phyloP scores from a whole-genome alignment of 2,797 vertebrate species.

The Sebastes elongatus region DNA sequence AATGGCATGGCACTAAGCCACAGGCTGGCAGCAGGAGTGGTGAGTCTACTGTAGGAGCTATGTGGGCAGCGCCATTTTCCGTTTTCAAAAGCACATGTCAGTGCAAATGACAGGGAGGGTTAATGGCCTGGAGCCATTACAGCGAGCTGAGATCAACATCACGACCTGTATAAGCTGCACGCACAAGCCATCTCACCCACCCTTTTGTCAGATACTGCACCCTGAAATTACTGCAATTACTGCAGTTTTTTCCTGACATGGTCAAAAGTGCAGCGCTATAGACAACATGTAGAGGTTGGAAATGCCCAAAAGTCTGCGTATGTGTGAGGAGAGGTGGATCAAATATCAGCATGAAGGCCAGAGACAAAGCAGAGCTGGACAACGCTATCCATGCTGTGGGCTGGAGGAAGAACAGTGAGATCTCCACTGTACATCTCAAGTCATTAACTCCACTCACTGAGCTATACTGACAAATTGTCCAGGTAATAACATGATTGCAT shows the following conservation, averaged over 20 bases:
- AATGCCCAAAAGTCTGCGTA: not conserved
- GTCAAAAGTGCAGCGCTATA: not conserved
- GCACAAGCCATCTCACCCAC: constrained; percentile 26
- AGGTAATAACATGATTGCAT: constrained; percentile 58
- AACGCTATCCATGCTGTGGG: not conserved
- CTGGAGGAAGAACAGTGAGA: not conserved
- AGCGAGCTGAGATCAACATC: constrained; percentile 61
- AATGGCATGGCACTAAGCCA: constrained; percentile 48
- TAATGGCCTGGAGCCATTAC: constrained; percentile 73
- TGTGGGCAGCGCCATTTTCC: constrained; percentile 62
- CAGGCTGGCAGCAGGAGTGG: constrained; percentile 49
- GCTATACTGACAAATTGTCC: constrained; percentile 44
- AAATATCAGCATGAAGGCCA: not conserved
- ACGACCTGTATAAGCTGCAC: constrained; percentile 40
- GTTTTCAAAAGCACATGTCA: constrained; percentile 65
- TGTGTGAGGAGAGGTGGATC: not conserved
- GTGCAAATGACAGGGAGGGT: constrained; percentile 52
- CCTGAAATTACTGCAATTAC: constrained; percentile 53
- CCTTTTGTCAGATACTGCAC: constrained; percentile 48
- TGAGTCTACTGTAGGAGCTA: constrained; percentile 57
- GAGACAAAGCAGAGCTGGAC: constrained; percentile 6
- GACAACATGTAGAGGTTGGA: constrained; percentile 1
- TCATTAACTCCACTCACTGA: constrained; percentile 48
- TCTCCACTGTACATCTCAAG: constrained; percentile 25
- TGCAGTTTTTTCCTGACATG: not conserved